Percentiles rank a stretch among this genome's conserved stretches.
These are phyloP conservation scores for Bathynomus jamesi DNA, from an alignment of 1,140 invertebrate species.

Conservation along the genomic window DNA sequence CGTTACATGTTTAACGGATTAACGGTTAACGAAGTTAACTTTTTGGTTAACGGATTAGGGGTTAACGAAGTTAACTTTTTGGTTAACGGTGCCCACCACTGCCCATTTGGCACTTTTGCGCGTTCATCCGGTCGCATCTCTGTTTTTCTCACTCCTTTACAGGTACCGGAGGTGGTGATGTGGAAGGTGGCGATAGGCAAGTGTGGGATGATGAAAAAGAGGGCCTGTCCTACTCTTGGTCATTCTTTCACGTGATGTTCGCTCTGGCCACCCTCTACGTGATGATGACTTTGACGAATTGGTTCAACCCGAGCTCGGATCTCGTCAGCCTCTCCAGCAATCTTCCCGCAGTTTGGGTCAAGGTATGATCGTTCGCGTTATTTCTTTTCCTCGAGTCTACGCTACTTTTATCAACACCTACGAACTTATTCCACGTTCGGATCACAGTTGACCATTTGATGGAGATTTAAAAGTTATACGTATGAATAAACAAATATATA, in stretches of 20 bases:
- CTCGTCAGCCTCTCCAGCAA: slow-evolving; percentile 73
- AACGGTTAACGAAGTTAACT: no score
- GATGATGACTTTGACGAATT: slow-evolving; percentile 99
- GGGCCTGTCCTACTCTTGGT: slow-evolving; percentile 90
- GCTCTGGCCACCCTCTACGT: slow-evolving; percentile 94
- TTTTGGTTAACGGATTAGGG: no score
- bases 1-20: no score
- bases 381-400: not conserved
- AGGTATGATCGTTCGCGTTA: no score
- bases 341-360: slow-evolving; percentile 94
- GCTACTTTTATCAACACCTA: not conserved
- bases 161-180: no score
- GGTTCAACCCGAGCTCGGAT: slow-evolving; percentile 79
- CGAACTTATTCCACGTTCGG: not conserved
- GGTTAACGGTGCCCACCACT: no score
- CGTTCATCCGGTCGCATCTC: no score
- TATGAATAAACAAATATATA: not conserved
- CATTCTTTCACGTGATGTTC: slow-evolving; percentile 96
- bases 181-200: no score
- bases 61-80: no score
- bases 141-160: no score
- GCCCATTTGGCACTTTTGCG: no score
- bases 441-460: not conserved
- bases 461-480: not conserved
- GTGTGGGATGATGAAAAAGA: slow-evolving; percentile 95